Conservation (phyloP, 2,113 vertebrate genomes). For the Butorides virescens region DNA sequence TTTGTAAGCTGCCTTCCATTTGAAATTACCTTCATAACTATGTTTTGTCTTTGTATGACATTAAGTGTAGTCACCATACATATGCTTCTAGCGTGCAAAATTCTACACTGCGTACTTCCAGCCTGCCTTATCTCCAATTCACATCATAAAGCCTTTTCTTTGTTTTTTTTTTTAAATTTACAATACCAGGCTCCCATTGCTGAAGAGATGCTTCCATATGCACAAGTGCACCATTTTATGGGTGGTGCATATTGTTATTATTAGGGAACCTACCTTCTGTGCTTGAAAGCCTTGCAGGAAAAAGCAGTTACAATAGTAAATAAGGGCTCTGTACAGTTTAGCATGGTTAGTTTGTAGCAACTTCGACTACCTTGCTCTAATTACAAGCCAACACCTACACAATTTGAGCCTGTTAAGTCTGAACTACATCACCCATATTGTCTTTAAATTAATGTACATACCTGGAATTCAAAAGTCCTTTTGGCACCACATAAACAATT, state of each 20-base stretch:
- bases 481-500: constrained; percentile 87
- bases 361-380: neutral
- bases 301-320: neutral
- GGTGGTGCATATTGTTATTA: neutral
- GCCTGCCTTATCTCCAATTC: neutral
- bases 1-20: neutral
- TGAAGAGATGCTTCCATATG: neutral
- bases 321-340: neutral
- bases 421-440: neutral
- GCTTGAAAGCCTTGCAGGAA: neutral
- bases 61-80: neutral
- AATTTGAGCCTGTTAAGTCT: neutral
- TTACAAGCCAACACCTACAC: neutral
- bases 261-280: neutral
- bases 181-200: neutral
- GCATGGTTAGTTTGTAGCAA: neutral
- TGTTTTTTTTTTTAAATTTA: neutral
- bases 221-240: neutral
- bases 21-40: neutral
- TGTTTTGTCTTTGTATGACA: neutral
- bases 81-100: neutral
- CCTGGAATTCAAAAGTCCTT: constrained; percentile 95
- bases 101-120: neutral
- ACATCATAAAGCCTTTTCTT: neutral
- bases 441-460: constrained; percentile 49